phyloP scores from a whole-genome alignment of 2,113 vertebrate species.

The Cebidichthys violaceus region DNA sequence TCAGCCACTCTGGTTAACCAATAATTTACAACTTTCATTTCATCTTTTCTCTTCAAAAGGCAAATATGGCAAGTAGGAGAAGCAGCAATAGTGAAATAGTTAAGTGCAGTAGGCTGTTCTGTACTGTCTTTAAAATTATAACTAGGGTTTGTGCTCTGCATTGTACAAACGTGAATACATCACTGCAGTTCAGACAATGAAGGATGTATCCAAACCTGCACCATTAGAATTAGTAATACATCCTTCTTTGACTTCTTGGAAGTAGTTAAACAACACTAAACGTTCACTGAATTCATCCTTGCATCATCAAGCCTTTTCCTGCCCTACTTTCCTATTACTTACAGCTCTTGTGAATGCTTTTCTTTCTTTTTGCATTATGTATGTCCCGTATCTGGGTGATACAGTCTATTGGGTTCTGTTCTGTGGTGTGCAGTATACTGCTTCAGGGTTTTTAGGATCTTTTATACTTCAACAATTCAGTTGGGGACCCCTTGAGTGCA shows the following conservation, averaged over 20 bases:
- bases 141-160: neutral
- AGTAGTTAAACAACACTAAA: neutral
- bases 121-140: neutral
- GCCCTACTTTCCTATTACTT: neutral
- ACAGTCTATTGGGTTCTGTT: neutral
- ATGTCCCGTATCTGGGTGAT: slow-evolving; percentile 6
- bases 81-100: neutral
- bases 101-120: too few species aligned
- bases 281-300: slow-evolving; percentile 9
- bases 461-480: neutral
- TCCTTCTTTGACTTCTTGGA: slow-evolving; percentile 15
- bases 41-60: neutral
- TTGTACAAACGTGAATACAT: neutral
- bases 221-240: neutral
- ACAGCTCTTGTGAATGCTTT: neutral
- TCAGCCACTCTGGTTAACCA: neutral
- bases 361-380: slow-evolving; percentile 22
- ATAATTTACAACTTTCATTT: neutral
- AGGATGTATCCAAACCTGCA: neutral
- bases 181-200: neutral
- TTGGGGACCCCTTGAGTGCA: neutral
- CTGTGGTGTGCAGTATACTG: neutral
- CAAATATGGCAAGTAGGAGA: neutral
- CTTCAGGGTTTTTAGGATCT: neutral
- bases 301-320: neutral